Base-by-base conservation (phyloP, 1,140 invertebrate species). In the Drosophila busckii region DNA sequence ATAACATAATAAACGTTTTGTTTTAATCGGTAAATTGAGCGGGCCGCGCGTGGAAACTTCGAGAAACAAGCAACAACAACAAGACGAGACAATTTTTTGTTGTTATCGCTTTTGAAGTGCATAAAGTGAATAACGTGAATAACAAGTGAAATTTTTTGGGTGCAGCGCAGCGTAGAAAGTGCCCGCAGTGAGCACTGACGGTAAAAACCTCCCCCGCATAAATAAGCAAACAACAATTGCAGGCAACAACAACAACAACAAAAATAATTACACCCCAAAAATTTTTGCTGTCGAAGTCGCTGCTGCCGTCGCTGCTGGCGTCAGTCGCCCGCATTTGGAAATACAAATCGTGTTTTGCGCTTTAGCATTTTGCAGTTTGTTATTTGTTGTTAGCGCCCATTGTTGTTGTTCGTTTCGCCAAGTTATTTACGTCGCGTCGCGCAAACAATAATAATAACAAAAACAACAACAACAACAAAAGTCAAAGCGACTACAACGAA, bases 311-410 rank as follows among this genome's bases (percentile, higher is more conserved):
- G 12, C 35, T 19, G 54, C 26, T 12, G 9, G 2, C n/a, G 26
- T 52, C 23, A n/a, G 46, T 22, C 29, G 49, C 49, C 44, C 64
- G 58, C 65, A 56, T 71, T 73, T 73, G 63, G 69, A 71, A 71
- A 71, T 67, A 59, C 48, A 75, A 75, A 75, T 75, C 70, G 70
- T 73, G 64, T 69, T 75, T 70, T 54, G 68, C 68, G 44, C 53
- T 58, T 63, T 63, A 58, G 53, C 54, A 60, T 70, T 75, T 75
- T 75, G 70, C 70, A 69, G 41, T 44, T n/a, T 56, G 45, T 58
- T 32, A 32, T 40, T 52, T 52, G 26, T 48, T 29, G 42, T 49
- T 41, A n/a, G n/a, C n/a, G n/a, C n/a, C n/a, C n/a, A 10, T 26
- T 35, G 52, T 38, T 37, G 25, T 28, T 55, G 32, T 38, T 32